Base-by-base conservation (phyloP, 1,140 invertebrate species). In the Venturia canescens region DNA sequence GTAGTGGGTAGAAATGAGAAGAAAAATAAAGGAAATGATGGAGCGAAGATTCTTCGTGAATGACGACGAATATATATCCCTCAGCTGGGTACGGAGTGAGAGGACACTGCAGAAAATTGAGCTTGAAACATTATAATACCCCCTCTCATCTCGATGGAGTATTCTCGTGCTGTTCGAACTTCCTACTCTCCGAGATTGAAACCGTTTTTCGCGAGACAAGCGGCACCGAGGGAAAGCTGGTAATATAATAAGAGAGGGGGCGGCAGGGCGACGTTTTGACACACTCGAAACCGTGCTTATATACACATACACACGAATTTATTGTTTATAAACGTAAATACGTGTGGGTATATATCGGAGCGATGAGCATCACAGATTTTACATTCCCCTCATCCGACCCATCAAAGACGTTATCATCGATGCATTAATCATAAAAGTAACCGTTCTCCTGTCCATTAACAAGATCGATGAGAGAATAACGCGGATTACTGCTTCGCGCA, bases 151-250 rank as follows among this genome's bases (percentile, higher is more conserved):
- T 11, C 50, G 16, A 21, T 53, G n/a, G 18, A 53, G 50, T 48
- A 34, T 34, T 72, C 38, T 48, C 34, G n/a, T 80, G 66, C 66
- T 38, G 69, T 50, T 79, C 48, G 80, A 86, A 85, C 83, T 86
- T 86, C 78, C 78, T 82, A 85, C 85, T 85, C 80, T 34, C 80
- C 80, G 79, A 82, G 82, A 86, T 87, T 85, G 86, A 83, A 85
- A 87, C 83, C 83, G 82, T 87, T 86, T 87, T 84, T 85, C 83
- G 76, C 83, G 6, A 70, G 67, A 70, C 26, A 31, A n/a, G 27
- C 67, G 21, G 27, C 31, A 34, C n/a, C 50, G 11, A 53, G 50
- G 50, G 50, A 53, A 18, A 53, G 18, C 29, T 4, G 44, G 70
- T 23, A 72, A 44, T n/a, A 72, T n/a, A 44, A 72, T n/a, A 53